phyloP scores from a whole-genome alignment of 2,113 vertebrate genomes.

The Tyto alba region DNA sequence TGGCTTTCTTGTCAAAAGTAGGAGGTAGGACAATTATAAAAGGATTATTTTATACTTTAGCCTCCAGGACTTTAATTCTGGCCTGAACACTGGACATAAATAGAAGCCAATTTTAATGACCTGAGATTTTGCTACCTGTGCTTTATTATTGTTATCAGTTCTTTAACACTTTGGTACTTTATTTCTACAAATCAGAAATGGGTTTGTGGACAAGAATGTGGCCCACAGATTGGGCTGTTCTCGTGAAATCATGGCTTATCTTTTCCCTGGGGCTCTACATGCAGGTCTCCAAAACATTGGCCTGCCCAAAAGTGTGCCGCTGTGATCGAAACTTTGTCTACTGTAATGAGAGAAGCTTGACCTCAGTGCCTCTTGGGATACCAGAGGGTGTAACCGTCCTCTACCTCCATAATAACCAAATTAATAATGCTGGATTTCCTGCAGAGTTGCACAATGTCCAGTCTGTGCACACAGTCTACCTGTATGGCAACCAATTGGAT shows the following conservation, averaged over 20 bases:
- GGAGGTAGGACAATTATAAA: slow-evolving; percentile 67
- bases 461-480: slow-evolving; percentile 91
- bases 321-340: slow-evolving; percentile 95
- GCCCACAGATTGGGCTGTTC: slow-evolving; percentile 84
- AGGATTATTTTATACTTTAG: slow-evolving; percentile 69
- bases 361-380: slow-evolving; percentile 98
- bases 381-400: slow-evolving; percentile 92
- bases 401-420: slow-evolving; percentile 99
- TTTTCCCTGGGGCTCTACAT: slow-evolving; percentile 86
- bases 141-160: slow-evolving; percentile 42
- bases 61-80: slow-evolving; percentile 11
- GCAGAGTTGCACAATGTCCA: slow-evolving; percentile 89
- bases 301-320: slow-evolving; percentile 92
- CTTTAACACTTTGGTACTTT: slow-evolving; percentile 33
- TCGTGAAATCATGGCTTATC: slow-evolving; percentile 88
- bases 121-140: slow-evolving; percentile 50
- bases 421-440: slow-evolving; percentile 98
- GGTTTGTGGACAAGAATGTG: slow-evolving; percentile 83
- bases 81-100: slow-evolving; percentile 52
- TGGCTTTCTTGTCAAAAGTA: slow-evolving; percentile 58
- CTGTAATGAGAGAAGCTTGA: slow-evolving; percentile 97
- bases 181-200: slow-evolving; percentile 81
- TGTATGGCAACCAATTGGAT: slow-evolving; percentile 96
- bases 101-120: slow-evolving; percentile 56
- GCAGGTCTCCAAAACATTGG: slow-evolving; percentile 77